Evolutionary conservation across 2,113 vertebrate genomes (phyloP).

Genomic region (Scalopus aquaticus): DNA sequence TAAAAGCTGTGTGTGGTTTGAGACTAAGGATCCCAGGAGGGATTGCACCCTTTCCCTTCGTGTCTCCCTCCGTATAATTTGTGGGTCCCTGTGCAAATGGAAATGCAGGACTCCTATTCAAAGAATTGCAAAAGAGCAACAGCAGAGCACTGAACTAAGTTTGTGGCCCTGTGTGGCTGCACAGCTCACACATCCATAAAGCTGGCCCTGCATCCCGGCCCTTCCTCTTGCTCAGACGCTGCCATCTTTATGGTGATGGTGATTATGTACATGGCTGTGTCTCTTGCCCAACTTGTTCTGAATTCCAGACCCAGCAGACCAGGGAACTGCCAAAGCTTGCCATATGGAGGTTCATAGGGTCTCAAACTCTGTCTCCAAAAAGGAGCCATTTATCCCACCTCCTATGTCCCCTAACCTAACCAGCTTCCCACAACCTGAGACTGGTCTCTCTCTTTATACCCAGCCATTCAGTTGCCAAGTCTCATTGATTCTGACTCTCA

Average conservation of each 20-base stretch:
- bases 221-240: not conserved
- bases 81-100: not conserved
- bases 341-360: not conserved
- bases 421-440: not conserved
- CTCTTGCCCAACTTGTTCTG: not conserved
- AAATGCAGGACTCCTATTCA: not conserved
- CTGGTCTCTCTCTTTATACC: not conserved
- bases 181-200: not conserved
- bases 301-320: not conserved
- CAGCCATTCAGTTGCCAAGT: not conserved
- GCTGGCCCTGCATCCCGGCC: not conserved
- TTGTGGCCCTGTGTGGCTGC: not conserved
- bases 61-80: not conserved
- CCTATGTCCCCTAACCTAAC: not conserved
- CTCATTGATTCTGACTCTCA: not conserved
- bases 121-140: not conserved
- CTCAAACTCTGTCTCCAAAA: conserved; percentile 34
- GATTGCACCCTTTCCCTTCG: not conserved
- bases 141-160: not conserved
- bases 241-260: not conserved
- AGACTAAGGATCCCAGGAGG: not conserved
- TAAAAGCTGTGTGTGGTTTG: not conserved
- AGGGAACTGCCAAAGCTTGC: not conserved
- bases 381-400: not conserved
- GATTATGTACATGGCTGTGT: not conserved